phyloP scores from a whole-genome alignment of 1,140 invertebrate genomes.

The Ceratina japonica region DNA sequence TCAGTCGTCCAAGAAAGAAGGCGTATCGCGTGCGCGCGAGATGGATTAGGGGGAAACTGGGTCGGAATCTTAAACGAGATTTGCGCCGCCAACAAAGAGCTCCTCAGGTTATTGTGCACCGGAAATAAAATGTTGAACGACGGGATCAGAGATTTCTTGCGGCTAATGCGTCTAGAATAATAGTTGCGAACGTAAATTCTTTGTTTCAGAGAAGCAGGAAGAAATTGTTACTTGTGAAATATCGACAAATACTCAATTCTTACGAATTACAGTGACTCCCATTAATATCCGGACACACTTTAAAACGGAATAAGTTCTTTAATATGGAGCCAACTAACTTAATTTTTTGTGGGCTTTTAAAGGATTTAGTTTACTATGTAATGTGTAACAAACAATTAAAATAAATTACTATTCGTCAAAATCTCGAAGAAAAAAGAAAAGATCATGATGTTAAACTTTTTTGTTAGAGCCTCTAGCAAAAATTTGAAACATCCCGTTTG shows the following conservation, averaged over 20 bases:
- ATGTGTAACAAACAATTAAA: too few species aligned
- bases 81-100: background rate
- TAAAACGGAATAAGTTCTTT: too few species aligned
- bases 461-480: too few species aligned
- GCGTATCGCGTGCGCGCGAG: background rate
- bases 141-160: background rate
- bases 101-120: background rate
- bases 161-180: background rate
- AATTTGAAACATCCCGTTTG: too few species aligned
- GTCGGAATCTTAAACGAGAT: conserved; percentile 19
- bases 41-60: conserved; percentile 26
- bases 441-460: too few species aligned
- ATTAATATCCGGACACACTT: too few species aligned
- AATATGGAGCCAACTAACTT: too few species aligned
- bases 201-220: background rate
- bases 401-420: too few species aligned
- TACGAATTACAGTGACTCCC: too few species aligned
- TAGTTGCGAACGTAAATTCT: background rate
- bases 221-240: background rate
- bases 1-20: background rate
- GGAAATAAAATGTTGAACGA: conserved; percentile 7
- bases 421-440: too few species aligned
- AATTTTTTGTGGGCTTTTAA: too few species aligned
- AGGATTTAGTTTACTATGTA: too few species aligned
- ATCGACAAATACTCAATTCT: background rate